phyloP scores from a whole-genome alignment of 2,888 invertebrate genomes.

The Ectemnius continuus region DNA sequence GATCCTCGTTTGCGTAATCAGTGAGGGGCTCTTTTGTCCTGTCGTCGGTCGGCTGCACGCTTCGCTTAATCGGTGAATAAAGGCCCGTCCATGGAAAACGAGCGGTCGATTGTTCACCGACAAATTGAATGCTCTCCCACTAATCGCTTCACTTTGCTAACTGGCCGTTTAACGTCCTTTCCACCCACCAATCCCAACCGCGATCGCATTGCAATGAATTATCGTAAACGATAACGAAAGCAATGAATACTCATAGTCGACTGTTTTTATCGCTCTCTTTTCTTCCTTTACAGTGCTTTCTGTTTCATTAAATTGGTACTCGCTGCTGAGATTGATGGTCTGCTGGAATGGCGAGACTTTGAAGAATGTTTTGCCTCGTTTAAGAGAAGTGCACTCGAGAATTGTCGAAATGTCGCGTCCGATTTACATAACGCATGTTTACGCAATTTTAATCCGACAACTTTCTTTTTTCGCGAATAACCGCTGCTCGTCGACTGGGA shows the following conservation, averaged over 20 bases:
- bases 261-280: too few relatives aligned
- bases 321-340: too few relatives aligned
- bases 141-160: slow-evolving; percentile 1
- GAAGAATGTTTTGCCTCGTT: too few relatives aligned
- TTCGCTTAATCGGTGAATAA: slow-evolving; percentile 36
- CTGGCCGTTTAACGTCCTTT: neutral
- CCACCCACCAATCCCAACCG: too few relatives aligned
- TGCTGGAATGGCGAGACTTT: too few relatives aligned
- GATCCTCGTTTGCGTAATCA: slow-evolving; percentile 26
- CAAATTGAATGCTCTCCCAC: slow-evolving; percentile 3
- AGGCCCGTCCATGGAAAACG: slow-evolving; percentile 22
- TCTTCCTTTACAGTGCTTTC: too few relatives aligned
- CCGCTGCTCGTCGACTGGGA: too few relatives aligned
- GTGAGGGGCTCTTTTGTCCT: slow-evolving; percentile 34
- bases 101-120: neutral
- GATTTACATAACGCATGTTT: slow-evolving; percentile 33
- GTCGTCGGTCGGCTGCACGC: slow-evolving; percentile 31
- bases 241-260: too few relatives aligned
- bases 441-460: slow-evolving; percentile 19
- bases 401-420: neutral
- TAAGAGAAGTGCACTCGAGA: too few relatives aligned
- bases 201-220: too few relatives aligned
- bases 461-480: slow-evolving; percentile 18
- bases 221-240: too few relatives aligned
- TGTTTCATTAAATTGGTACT: too few relatives aligned